Percentiles rank a stretch among this genome's conserved stretches.
phyloP scores from a whole-genome alignment of 2,888 invertebrate genomes.

The Drosophila quasianomalipes region DNA sequence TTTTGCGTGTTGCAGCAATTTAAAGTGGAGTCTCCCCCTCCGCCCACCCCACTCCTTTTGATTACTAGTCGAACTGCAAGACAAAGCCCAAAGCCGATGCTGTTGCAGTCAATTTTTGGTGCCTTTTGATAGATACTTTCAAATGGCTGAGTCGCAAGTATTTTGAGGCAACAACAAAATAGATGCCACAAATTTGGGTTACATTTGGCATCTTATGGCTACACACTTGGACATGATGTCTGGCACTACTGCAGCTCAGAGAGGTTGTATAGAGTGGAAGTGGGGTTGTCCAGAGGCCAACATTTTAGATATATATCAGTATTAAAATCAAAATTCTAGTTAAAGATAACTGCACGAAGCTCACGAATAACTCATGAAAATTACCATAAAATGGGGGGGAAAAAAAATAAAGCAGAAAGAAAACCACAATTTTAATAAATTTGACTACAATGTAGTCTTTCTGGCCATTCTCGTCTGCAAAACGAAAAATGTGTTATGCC shows the following conservation, averaged over 20 bases:
- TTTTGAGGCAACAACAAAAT: conserved; percentile 28
- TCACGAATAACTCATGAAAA: neutral
- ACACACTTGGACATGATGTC: conserved; percentile 37
- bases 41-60: conserved; percentile 44
- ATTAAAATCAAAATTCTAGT: neutral
- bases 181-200: conserved; percentile 57
- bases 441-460: neutral
- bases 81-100: conserved; percentile 60
- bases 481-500: neutral
- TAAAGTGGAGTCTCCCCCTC: conserved; percentile 58
- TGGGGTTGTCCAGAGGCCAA: neutral
- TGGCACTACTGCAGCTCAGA: conserved; percentile 7
- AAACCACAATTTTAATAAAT: neutral
- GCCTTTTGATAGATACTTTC: conserved; percentile 65
- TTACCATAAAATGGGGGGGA: neutral
- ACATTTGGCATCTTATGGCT: conserved; percentile 62
- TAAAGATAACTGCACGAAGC: neutral
- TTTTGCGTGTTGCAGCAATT: conserved; percentile 78
- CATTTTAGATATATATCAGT: neutral
- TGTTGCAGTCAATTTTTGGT: conserved; percentile 50
- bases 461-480: neutral
- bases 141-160: conserved; percentile 50
- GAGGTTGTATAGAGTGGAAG: neutral
- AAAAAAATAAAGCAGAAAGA: neutral
- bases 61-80: conserved; percentile 50